Percentiles rank a stretch among this genome's conserved stretches.
Evolutionary conservation across 2,888 invertebrate species (phyloP).

Genomic region (Lamellibrachia satsuma): DNA sequence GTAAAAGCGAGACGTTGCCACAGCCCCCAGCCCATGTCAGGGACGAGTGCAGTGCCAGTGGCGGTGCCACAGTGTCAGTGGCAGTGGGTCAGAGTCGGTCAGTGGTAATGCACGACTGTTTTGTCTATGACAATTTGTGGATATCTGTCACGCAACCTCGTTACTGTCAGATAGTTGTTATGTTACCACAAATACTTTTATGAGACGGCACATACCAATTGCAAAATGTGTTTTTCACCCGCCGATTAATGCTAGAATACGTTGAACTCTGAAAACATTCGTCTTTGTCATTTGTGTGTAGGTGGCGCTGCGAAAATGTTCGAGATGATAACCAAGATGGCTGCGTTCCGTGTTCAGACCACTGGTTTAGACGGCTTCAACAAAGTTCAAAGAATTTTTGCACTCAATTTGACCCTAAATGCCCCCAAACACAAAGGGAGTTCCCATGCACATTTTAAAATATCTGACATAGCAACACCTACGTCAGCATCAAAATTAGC

Average conservation of each 20-base stretch:
- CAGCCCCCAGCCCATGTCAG: no score
- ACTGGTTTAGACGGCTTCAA: not conserved
- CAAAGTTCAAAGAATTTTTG: no score
- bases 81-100: not conserved
- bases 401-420: no score
- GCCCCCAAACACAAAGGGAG: no score
- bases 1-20: no score
- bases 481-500: no score
- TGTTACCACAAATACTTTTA: not conserved
- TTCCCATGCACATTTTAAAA: no score
- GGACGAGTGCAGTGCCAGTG: no score
- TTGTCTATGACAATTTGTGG: not conserved
- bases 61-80: no score
- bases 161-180: not conserved
- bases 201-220: not conserved
- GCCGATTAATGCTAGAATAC: not conserved
- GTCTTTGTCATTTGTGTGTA: conserved; percentile 17
- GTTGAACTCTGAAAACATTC: not conserved
- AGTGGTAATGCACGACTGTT: not conserved
- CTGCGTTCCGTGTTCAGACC: conserved; percentile 1
- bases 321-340: not conserved
- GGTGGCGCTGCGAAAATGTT: conserved; percentile 13
- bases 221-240: not conserved
- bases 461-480: no score
- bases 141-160: not conserved